Evolutionary conservation across 1,140 invertebrate species (phyloP), one percentile per base, ranked within the genome.

Genomic region (Hyposmocoma kahamanoa): DNA sequence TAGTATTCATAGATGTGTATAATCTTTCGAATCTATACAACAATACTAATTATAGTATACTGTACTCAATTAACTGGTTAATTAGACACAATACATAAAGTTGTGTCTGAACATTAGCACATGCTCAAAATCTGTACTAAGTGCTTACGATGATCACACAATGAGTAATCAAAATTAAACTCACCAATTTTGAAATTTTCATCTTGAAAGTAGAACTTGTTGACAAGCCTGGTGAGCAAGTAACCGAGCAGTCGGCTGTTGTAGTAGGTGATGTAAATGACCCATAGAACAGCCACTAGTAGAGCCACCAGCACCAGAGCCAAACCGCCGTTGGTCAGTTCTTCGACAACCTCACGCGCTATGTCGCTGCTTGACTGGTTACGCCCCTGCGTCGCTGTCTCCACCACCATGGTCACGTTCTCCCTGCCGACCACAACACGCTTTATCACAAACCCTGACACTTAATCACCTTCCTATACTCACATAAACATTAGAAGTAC

Each of bases 241-340:
- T 94, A 94, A 22, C 96, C 97, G 50, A 96, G 88, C 3, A 98
- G 90, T 57, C 97, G 90, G 19, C 96, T 98, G 83, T 98, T 97
- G 87, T 98, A 98, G 86, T 97, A 98, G 9, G 95, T 94, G 62
- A 97, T 94, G 86, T 98, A 98, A 56, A 97, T 92, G 22, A 97
- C 91, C 97, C 97, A 98, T 20, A 90, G 88, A 62, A 96, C 93
- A 11, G 92, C 92, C 48, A 92, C 91, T 45, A 93, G 88, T 15
- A 97, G 88, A 30, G 95, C 96, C 62, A 93, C 91, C 10, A 97
- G 88, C 51, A 97, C 87, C 87, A 88, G 84, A 34, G 76, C 83
- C 47, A 96, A 95, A 72, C 93, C 95, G 59, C 92, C 91, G 82
- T 94, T 90, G 53, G 91, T 89, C 48, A 93, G 84, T 55, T 90